Evolutionary conservation across 2,888 invertebrate genomes (phyloP).

Genomic region (Dasysyrphus albostriatus): DNA sequence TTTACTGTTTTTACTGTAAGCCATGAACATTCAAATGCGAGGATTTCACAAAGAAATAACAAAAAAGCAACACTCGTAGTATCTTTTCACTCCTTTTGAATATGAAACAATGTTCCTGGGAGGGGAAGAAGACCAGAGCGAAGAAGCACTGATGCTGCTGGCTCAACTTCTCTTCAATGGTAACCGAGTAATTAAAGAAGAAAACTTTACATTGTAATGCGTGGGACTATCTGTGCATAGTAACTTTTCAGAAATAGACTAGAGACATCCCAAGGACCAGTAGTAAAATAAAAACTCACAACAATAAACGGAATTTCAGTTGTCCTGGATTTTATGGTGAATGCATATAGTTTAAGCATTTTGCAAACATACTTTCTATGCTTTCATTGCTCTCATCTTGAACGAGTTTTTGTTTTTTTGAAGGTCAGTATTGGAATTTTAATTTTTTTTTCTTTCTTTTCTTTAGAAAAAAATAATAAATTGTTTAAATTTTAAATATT

Average conservation of each 20-base stretch:
- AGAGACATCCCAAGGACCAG: slow-evolving; percentile 19
- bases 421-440: slow-evolving; percentile 1
- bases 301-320: slow-evolving; percentile 15
- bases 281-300: slow-evolving; percentile 19
- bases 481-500: too few relatives aligned
- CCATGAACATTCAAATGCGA: slow-evolving; percentile 17
- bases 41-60: slow-evolving; percentile 9
- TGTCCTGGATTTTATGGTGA: slow-evolving; percentile 7
- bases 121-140: not conserved
- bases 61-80: slow-evolving; percentile 20
- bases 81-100: slow-evolving; percentile 40
- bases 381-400: not conserved
- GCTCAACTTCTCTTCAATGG: slow-evolving; percentile 52
- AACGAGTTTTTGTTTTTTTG: not conserved
- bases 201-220: slow-evolving; percentile 71
- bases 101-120: slow-evolving; percentile 52
- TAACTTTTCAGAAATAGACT: slow-evolving; percentile 36
- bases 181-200: slow-evolving; percentile 72
- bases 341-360: slow-evolving; percentile 1
- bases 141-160: slow-evolving; percentile 7
- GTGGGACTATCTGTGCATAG: slow-evolving; percentile 64
- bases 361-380: not conserved
- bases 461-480: too few relatives aligned
- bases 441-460: not conserved
- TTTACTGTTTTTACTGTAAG: slow-evolving; percentile 1